phyloP scores from a whole-genome alignment of 1,140 invertebrate species.

The Archivesica marissinica region DNA sequence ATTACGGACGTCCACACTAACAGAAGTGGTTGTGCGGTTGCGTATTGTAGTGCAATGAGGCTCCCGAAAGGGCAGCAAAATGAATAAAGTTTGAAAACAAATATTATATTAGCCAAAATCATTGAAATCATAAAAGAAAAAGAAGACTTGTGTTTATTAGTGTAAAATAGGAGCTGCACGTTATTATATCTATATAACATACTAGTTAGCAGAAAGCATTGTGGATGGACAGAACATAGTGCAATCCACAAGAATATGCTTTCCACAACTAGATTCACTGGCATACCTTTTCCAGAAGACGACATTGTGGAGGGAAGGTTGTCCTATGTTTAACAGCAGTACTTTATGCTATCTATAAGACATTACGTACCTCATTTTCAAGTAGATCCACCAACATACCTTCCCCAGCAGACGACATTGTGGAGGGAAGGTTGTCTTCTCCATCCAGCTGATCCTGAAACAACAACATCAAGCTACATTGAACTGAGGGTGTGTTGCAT shows the following conservation, averaged over 20 bases:
- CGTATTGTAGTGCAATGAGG: no score
- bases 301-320: neutral
- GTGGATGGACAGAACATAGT: neutral
- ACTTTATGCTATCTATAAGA: neutral
- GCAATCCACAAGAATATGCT: neutral
- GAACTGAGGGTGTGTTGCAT: neutral
- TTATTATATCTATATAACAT: no score
- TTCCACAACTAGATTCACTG: constrained; percentile 85
- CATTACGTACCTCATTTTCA: constrained; percentile 83
- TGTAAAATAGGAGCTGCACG: no score
- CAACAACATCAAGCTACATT: neutral
- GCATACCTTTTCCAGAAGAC: constrained; percentile 73
- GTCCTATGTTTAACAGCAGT: constrained; percentile 1
- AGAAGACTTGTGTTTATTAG: no score
- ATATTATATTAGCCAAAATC: no score
- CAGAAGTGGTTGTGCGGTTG: no score
- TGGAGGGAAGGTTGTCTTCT: constrained; percentile 44
- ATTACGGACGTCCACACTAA: no score
- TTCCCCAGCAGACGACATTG: constrained; percentile 70
- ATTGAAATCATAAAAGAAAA: no score
- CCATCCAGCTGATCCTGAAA: constrained; percentile 31
- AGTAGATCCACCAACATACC: constrained; percentile 85
- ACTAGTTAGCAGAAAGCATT: neutral
- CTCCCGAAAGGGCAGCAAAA: no score
- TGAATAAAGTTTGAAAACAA: no score